Evolutionary conservation across 30 jellyfish, hydroid and myxozoan species (phyloP).

Genomic region (Sanderia malayensis): DNA sequence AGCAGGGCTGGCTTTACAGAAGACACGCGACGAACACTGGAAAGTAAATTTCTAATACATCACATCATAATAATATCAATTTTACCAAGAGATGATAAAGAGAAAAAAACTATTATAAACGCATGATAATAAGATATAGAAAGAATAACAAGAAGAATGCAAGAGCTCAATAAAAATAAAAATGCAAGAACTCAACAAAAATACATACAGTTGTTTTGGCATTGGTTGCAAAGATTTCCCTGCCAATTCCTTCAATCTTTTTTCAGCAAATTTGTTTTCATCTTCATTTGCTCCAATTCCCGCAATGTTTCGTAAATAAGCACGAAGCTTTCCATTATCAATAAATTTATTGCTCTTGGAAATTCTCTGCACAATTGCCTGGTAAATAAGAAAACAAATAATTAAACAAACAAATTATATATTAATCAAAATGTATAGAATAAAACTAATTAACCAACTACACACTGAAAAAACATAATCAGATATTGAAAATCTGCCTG

Average conservation of each 20-base stretch:
- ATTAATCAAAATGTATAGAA: no score
- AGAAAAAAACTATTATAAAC: conserved; percentile 1
- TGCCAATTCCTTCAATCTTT: conserved; percentile 71
- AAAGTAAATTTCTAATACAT: no score
- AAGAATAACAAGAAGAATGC: background rate
- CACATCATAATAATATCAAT: no score
- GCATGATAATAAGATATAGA: background rate
- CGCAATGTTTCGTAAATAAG: conserved; percentile 79
- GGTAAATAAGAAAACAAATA: background rate
- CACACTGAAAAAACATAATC: no score
- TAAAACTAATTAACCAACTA: no score
- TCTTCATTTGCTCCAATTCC: conserved; percentile 84
- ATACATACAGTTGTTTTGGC: conserved; percentile 50
- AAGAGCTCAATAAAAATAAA: background rate
- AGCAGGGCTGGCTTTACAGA: conserved; percentile 59
- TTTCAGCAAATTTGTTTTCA: conserved; percentile 54
- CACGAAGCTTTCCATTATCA: conserved; percentile 89
- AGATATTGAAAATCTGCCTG: no score
- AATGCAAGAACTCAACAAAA: background rate
- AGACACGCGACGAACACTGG: conserved; percentile 61
- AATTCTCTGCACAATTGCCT: conserved; percentile 89
- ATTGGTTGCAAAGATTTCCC: conserved; percentile 53
- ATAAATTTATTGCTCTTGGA: conserved; percentile 77
- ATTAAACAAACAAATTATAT: no score
- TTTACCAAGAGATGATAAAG: background rate